These are phyloP conservation scores for Planiliza haematocheilus DNA, from an alignment of 2,113 vertebrate genomes.

Conservation along the genomic window DNA sequence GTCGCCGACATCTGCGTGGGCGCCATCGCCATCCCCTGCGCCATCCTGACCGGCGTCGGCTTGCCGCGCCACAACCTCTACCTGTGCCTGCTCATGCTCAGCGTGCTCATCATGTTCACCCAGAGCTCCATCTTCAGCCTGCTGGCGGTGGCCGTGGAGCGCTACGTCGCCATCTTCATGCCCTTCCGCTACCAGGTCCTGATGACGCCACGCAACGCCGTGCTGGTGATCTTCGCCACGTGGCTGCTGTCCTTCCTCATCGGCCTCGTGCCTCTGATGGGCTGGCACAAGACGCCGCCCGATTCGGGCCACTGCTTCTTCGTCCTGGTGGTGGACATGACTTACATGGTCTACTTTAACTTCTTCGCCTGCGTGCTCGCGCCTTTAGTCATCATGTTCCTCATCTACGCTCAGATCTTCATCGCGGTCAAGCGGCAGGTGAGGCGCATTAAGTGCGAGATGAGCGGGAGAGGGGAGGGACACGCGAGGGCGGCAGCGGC, in stretches of 20 bases:
- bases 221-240: conserved; percentile 76
- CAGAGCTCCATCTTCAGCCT: conserved; percentile 86
- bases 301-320: conserved; percentile 75
- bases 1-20: conserved; percentile 84
- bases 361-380: conserved; percentile 73
- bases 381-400: conserved; percentile 77
- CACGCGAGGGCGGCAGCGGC: conserved; percentile 35
- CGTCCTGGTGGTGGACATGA: conserved; percentile 75
- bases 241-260: conserved; percentile 78
- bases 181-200: conserved; percentile 81
- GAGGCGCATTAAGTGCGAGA: conserved; percentile 62
- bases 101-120: conserved; percentile 84
- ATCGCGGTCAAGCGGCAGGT: conserved; percentile 67
- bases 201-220: conserved; percentile 80
- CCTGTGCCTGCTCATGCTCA: conserved; percentile 85
- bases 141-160: conserved; percentile 83
- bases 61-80: conserved; percentile 78
- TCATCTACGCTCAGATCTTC: conserved; percentile 77
- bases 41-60: conserved; percentile 82
- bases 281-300: conserved; percentile 74
- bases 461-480: conserved; percentile 30
- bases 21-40: conserved; percentile 83
- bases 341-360: conserved; percentile 81
- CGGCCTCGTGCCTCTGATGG: conserved; percentile 81
- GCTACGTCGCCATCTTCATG: conserved; percentile 85